Evolutionary conservation across 2,888 invertebrate genomes (phyloP).

Genomic region (Argyresthia goedartella): DNA sequence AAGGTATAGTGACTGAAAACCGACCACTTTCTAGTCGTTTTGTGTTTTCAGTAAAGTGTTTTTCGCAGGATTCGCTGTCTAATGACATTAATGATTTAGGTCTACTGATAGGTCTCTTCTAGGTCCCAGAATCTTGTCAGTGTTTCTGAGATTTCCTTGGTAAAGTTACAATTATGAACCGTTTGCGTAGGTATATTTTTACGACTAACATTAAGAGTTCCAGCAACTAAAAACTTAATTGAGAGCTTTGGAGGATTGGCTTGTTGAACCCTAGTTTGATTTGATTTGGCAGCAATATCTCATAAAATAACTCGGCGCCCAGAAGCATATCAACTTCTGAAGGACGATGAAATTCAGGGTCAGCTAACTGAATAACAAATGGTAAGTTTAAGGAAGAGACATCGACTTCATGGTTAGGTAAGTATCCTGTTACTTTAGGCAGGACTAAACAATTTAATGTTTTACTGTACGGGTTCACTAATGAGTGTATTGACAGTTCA

Average conservation of each 20-base stretch:
- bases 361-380: neutral
- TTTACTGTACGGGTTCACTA: neutral
- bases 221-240: neutral
- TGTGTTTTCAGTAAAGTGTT: neutral
- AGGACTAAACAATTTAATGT: neutral
- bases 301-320: neutral
- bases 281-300: neutral
- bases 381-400: neutral
- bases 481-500: neutral
- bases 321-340: neutral
- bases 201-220: neutral
- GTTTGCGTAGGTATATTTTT: neutral
- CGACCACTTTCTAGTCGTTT: constrained; percentile 8
- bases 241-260: neutral
- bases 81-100: neutral
- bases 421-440: neutral
- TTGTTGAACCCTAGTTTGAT: neutral
- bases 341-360: neutral
- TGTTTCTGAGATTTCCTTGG: neutral
- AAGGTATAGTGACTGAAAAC: constrained; percentile 6
- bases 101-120: neutral
- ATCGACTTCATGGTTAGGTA: neutral
- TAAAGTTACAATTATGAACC: neutral
- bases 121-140: neutral
- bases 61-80: neutral